Percentiles rank a stretch among this genome's conserved stretches.
phyloP scores from a whole-genome alignment of 1,140 invertebrate species.

The Apis mellifera region DNA sequence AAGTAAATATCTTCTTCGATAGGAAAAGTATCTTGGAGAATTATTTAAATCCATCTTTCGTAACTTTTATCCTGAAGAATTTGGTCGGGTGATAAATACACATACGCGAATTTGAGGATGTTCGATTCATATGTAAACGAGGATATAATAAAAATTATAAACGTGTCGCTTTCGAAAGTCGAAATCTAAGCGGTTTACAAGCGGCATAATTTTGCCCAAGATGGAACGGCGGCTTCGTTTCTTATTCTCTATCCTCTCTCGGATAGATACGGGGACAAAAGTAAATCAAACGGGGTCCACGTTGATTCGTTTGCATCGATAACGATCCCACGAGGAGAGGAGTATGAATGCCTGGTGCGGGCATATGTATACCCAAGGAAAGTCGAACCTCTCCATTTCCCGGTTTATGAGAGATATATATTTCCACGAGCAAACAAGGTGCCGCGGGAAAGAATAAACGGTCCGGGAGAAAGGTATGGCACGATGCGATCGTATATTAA shows the following conservation, averaged over 20 bases:
- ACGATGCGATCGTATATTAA: slow-evolving; percentile 31
- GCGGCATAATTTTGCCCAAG: neutral
- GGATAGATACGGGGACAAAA: slow-evolving; percentile 7
- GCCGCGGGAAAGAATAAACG: slow-evolving; percentile 35
- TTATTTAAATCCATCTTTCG: too few relatives aligned
- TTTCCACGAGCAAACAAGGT: slow-evolving; percentile 6
- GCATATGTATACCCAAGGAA: neutral
- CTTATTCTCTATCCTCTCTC: slow-evolving; percentile 15
- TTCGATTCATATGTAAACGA: neutral
- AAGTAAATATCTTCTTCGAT: too few relatives aligned
- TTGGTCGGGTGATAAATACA: neutral
- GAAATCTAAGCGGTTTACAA: neutral
- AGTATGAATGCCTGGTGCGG: neutral
- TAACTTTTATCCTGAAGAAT: too few relatives aligned
- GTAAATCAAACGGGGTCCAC: slow-evolving; percentile 28
- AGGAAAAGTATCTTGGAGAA: too few relatives aligned
- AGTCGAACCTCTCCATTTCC: slow-evolving; percentile 6
- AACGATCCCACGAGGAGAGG: slow-evolving; percentile 6
- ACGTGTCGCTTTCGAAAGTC: neutral
- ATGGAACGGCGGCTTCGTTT: slow-evolving; percentile 7
- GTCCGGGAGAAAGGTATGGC: slow-evolving; percentile 26
- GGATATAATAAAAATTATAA: neutral
- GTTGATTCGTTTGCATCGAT: slow-evolving; percentile 36
- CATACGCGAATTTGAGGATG: neutral
- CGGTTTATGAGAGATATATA: slow-evolving; percentile 39